phyloP scores from a whole-genome alignment of 2,797 vertebrate genomes.

The Remorina albescens region DNA sequence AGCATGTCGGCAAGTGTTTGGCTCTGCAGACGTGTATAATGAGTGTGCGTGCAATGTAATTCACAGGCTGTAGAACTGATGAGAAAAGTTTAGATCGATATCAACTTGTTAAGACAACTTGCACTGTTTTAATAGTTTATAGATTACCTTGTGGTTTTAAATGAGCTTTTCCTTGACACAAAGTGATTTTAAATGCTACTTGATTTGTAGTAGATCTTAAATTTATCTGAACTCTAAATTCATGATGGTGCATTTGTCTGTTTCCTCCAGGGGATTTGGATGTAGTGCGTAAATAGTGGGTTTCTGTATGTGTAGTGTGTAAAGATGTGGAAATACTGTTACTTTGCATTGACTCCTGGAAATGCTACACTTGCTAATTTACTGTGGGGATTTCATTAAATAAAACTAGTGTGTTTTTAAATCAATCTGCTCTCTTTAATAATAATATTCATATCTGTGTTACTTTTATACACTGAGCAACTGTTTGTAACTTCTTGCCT shows the following conservation, averaged over 20 bases:
- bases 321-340: conserved; percentile 63
- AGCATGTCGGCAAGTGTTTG: conserved; percentile 80
- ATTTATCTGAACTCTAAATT: conserved; percentile 39
- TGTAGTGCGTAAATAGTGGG: conserved; percentile 58
- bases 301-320: conserved; percentile 69
- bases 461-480: not conserved
- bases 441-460: not conserved
- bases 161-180: conserved; percentile 29
- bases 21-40: conserved; percentile 76
- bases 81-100: conserved; percentile 11
- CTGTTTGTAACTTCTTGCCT: not conserved
- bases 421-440: conserved; percentile 19
- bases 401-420: conserved; percentile 80
- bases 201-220: conserved; percentile 7
- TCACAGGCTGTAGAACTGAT: conserved; percentile 57
- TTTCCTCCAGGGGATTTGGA: conserved; percentile 59
- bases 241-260: conserved; percentile 42
- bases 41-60: conserved; percentile 85
- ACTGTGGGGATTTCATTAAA: conserved; percentile 79
- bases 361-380: conserved; percentile 71
- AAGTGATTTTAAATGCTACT: conserved; percentile 40
- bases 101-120: conserved; percentile 46
- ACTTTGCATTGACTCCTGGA: conserved; percentile 55
- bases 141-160: conserved; percentile 52
- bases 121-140: conserved; percentile 66